Percentiles rank a stretch among this genome's conserved stretches.
Conservation (phyloP, 35 echinoderm and acorn worm species). For the Antedon bifida region DNA sequence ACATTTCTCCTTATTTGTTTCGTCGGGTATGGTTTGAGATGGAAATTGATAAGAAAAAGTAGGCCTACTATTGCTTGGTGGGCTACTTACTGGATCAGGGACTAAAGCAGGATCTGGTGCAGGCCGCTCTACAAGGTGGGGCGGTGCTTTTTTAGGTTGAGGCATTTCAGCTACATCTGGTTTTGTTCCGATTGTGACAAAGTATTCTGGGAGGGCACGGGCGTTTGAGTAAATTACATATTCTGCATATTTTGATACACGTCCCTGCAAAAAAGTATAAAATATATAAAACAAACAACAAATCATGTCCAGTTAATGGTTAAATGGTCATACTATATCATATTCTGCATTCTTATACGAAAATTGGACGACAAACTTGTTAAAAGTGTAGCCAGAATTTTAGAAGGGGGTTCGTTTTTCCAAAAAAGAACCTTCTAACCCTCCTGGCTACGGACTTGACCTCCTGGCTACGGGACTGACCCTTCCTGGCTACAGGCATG, state of each 20-base stretch:
- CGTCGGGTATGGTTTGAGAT: not conserved
- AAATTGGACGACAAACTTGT: too few relatives aligned
- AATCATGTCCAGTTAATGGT: too few relatives aligned
- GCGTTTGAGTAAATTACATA: not conserved
- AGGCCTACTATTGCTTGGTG: not conserved
- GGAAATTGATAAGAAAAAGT: not conserved
- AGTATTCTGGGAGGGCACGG: not conserved
- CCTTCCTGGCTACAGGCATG: too few relatives aligned
- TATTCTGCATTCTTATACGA: too few relatives aligned
- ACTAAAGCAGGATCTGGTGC: not conserved
- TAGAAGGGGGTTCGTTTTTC: too few relatives aligned
- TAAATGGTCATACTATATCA: too few relatives aligned
- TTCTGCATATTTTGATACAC: not conserved
- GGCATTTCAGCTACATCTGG: not conserved
- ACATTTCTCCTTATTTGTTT: not conserved
- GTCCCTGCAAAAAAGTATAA: not conserved
- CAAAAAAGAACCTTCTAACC: too few relatives aligned
- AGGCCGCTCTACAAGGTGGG: not conserved
- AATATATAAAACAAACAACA: too few relatives aligned
- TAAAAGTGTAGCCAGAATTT: too few relatives aligned
- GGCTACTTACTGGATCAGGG: not conserved
- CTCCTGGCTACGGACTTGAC: too few relatives aligned
- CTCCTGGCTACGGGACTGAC: too few relatives aligned
- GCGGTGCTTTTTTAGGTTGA: not conserved
- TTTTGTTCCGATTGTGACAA: not conserved